phyloP scores from a whole-genome alignment of 2,113 vertebrate species.

The Thunnus maccoyii region DNA sequence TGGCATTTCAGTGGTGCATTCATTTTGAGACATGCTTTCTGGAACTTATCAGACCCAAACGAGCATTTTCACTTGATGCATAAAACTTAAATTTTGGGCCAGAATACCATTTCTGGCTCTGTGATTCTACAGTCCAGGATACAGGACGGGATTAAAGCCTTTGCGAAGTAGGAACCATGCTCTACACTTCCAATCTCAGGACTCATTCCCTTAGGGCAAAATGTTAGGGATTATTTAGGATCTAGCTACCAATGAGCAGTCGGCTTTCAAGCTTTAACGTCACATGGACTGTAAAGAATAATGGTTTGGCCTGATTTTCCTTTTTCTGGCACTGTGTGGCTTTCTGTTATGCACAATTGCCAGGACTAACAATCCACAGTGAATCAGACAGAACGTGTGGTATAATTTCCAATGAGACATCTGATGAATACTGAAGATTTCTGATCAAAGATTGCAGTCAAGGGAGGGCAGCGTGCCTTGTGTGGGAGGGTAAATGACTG shows the following conservation, averaged over 20 bases:
- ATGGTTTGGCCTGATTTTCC: neutral
- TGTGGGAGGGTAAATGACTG: constrained; percentile 55
- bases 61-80: constrained; percentile 18
- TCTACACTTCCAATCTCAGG: neutral
- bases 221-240: constrained; percentile 58
- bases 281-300: constrained; percentile 15
- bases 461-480: neutral
- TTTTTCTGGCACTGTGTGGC: neutral
- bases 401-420: constrained; percentile 8
- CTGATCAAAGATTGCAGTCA: constrained; percentile 40
- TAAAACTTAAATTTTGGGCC: constrained; percentile 1
- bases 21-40: constrained; percentile 19
- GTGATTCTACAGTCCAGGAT: neutral
- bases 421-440: constrained; percentile 30
- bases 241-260: constrained; percentile 42
- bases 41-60: constrained; percentile 46
- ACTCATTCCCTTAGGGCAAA: constrained; percentile 13
- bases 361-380: neutral
- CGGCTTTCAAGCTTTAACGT: constrained; percentile 1
- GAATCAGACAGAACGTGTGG: constrained; percentile 15
- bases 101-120: neutral
- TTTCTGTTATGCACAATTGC: constrained; percentile 7
- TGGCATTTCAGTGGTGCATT: constrained; percentile 33
- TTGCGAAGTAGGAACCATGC: neutral
- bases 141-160: constrained; percentile 28